Percentiles rank a stretch among this genome's conserved stretches.
Conservation (phyloP, 2,113 vertebrate species). For the Syrrhaptes paradoxus region DNA sequence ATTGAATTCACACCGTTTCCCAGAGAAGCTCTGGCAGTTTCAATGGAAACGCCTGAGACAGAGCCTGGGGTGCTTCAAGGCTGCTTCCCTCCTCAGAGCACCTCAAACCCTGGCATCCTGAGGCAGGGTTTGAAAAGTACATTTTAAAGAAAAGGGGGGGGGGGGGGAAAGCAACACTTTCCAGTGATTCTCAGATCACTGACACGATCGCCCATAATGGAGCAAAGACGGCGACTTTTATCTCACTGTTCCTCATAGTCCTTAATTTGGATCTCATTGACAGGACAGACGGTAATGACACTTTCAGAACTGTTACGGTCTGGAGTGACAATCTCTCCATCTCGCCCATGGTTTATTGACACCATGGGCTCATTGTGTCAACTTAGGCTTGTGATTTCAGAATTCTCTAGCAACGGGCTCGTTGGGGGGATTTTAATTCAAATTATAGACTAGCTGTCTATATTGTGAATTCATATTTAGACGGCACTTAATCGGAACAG, state of each 20-base stretch:
- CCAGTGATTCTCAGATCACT: conserved; percentile 61
- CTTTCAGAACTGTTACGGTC: conserved; percentile 74
- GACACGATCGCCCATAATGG: conserved; percentile 67
- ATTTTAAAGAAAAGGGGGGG: neutral
- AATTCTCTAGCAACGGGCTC: conserved; percentile 45
- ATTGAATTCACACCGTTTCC: conserved; percentile 42
- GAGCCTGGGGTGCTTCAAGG: conserved; percentile 41
- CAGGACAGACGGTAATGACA: conserved; percentile 74
- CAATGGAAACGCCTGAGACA: conserved; percentile 36
- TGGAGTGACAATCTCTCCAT: conserved; percentile 69
- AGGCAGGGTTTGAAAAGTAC: conserved; percentile 43
- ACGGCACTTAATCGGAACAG: conserved; percentile 9
- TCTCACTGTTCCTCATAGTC: conserved; percentile 61
- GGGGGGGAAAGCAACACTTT: neutral
- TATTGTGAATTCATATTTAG: conserved; percentile 56
- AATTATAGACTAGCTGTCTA: conserved; percentile 53
- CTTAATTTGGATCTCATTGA: conserved; percentile 76
- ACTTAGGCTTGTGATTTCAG: conserved; percentile 69
- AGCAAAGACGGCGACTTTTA: conserved; percentile 70
- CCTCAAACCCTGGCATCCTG: conserved; percentile 31
- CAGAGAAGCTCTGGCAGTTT: conserved; percentile 26
- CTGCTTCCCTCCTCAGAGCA: neutral
- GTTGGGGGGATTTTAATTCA: conserved; percentile 53
- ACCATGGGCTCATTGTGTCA: conserved; percentile 73
- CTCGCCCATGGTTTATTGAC: conserved; percentile 71